Conservation (phyloP, 2,888 invertebrate genomes). For the Ornithoptera priamus region DNA sequence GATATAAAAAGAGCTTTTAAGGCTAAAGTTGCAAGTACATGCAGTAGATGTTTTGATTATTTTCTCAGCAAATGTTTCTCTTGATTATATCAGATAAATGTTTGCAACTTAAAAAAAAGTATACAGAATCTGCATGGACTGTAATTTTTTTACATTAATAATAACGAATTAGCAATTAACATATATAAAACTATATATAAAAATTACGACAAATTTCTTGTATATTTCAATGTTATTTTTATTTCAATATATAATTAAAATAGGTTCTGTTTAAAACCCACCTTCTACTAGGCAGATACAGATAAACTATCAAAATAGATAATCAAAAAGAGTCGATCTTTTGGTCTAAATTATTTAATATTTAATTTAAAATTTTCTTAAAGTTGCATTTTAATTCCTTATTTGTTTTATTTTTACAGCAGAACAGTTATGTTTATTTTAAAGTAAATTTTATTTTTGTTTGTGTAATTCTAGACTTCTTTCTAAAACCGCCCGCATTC, state of each 20-base stretch:
- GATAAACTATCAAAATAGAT: neutral
- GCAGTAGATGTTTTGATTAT: slow-evolving; percentile 3
- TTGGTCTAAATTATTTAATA: neutral
- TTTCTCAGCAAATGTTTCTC: slow-evolving; percentile 9
- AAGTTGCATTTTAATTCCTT: too few species aligned
- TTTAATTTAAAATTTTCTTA: too few species aligned
- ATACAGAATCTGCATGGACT: neutral
- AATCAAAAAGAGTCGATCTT: neutral
- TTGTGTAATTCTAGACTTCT: neutral
- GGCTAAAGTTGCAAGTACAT: slow-evolving; percentile 4
- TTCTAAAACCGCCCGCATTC: neutral
- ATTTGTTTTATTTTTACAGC: too few species aligned
- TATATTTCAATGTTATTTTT: too few species aligned
- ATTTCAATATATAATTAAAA: neutral
- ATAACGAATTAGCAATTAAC: too few species aligned
- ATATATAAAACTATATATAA: too few species aligned
- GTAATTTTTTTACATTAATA: too few species aligned
- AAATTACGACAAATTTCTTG: too few species aligned
- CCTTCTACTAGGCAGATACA: neutral
- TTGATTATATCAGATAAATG: slow-evolving; percentile 1
- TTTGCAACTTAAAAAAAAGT: neutral
- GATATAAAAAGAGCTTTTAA: slow-evolving; percentile 26
- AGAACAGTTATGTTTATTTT: neutral
- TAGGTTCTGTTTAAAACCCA: neutral
- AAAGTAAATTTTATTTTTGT: neutral